Evolutionary conservation across 2,113 vertebrate species (phyloP).

Genomic region (Saguinus midas): DNA sequence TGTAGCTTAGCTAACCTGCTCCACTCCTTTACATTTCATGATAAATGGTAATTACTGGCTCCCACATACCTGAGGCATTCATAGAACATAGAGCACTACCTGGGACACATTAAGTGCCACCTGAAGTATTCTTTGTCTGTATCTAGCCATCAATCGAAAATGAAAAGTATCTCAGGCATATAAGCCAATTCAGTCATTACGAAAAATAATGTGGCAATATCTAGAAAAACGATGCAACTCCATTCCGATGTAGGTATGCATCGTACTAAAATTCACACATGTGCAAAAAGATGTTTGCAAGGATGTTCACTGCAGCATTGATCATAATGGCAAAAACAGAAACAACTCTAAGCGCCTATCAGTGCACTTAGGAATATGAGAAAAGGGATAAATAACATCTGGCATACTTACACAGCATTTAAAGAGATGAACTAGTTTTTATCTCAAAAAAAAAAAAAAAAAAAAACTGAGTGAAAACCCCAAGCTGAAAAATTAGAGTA

Average conservation of each 20-base stretch:
- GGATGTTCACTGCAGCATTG: neutral
- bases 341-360: neutral
- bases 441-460: constrained; percentile 28
- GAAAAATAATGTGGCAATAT: neutral
- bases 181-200: neutral
- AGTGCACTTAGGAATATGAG: neutral
- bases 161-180: neutral
- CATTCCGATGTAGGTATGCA: neutral
- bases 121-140: neutral
- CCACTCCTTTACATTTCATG: neutral
- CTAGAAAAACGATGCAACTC: neutral
- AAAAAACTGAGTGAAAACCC: constrained; percentile 17
- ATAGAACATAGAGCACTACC: neutral
- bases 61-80: neutral
- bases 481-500: constrained; percentile 6
- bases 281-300: neutral
- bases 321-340: neutral
- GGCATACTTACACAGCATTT: neutral
- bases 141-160: neutral
- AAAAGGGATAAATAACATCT: neutral
- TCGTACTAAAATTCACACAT: neutral
- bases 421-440: neutral
- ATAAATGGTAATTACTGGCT: neutral
- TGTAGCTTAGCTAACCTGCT: neutral
- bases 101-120: neutral